These are phyloP conservation scores for Nematopogon swammerdamellus DNA, from an alignment of 2,888 invertebrate genomes.

Conservation along the genomic window DNA sequence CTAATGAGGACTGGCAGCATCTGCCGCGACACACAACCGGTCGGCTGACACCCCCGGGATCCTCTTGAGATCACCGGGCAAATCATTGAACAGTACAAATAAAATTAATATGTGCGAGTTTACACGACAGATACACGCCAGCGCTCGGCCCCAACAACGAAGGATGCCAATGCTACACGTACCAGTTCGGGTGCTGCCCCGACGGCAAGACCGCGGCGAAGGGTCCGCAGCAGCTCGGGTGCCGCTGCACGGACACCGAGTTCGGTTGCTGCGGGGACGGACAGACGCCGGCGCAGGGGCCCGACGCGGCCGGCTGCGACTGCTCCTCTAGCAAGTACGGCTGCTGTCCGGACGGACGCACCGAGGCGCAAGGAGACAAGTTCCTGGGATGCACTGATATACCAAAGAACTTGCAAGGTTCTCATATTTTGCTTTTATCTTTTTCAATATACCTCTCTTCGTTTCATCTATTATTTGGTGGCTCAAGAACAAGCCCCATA, in stretches of 20 bases:
- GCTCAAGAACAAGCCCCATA: no score
- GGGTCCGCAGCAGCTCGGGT: conserved; percentile 63
- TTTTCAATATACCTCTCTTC: no score
- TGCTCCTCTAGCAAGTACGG: conserved; percentile 77
- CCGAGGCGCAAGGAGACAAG: conserved; percentile 75
- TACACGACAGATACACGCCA: conserved; percentile 58
- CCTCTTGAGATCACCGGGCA: no score
- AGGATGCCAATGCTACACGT: conserved; percentile 83
- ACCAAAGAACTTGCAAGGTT: conserved; percentile 66
- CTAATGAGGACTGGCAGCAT: no score
- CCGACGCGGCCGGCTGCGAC: conserved; percentile 74
- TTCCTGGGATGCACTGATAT: conserved; percentile 79
- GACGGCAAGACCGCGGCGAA: conserved; percentile 75
- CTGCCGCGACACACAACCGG: no score
- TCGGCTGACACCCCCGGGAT: no score
- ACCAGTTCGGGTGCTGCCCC: conserved; percentile 88
- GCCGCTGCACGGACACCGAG: conserved; percentile 72
- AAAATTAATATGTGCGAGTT: no score
- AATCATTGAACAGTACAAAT: no score
- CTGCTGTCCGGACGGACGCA: conserved; percentile 82
- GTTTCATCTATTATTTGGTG: no score
- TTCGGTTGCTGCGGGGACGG: conserved; percentile 85
- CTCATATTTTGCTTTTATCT: no score
- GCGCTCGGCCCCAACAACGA: conserved; percentile 74
- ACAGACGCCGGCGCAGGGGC: conserved; percentile 75